Percentiles rank a stretch among this genome's conserved stretches.
Conservation (phyloP, 35 echinoderm and acorn worm species). For the Heliocidaris erythrogramma region DNA sequence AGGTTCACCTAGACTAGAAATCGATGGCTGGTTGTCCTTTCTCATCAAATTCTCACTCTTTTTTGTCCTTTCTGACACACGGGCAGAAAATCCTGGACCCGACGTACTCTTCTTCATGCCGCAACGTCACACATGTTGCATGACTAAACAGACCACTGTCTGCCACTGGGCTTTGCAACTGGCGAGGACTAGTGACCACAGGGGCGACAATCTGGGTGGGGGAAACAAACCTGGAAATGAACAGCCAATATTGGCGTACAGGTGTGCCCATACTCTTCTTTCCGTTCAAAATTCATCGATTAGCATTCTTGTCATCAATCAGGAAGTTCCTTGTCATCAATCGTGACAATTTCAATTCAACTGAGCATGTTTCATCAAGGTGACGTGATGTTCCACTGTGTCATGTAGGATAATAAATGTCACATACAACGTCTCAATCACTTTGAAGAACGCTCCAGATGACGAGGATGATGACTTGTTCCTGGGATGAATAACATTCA, state of each 20-base stretch:
- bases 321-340: neutral
- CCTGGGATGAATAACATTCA: neutral
- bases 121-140: neutral
- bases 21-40: neutral
- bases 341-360: neutral
- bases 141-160: constrained; percentile 9
- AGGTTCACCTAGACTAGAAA: neutral
- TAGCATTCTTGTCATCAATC: neutral
- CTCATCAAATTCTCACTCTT: neutral
- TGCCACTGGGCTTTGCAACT: neutral
- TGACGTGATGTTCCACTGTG: neutral
- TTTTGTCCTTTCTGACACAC: neutral
- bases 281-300: neutral
- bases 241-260: neutral
- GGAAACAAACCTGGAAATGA: neutral
- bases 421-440: neutral
- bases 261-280: neutral
- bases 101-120: neutral
- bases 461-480: neutral
- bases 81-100: neutral
- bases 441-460: neutral
- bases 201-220: neutral
- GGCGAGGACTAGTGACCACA: neutral
- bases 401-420: neutral
- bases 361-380: neutral